Percentiles rank a stretch among this genome's conserved stretches.
Evolutionary conservation across 2,113 vertebrate species (phyloP).

Genomic region (cat (Felis catus)): F.catus_Fca126_mat1.0 CM031415.1:13154001-13154500

Average conservation of each 20-base stretch:
- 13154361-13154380: not conserved
- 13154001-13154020: not conserved
- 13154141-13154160: not conserved
- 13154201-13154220: not conserved
- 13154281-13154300: not conserved
- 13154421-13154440: not conserved
- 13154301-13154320: no score
- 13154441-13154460: not conserved
- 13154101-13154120: not conserved
- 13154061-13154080: not conserved
- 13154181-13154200: not conserved
- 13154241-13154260: not conserved
- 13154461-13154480: not conserved
- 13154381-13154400: not conserved
- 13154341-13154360: not conserved
- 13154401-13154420: not conserved
- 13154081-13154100: not conserved
- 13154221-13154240: fast-evolving
- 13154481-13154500: not conserved
- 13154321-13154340: not conserved
- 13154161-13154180: not conserved
- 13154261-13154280: not conserved
- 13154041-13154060: not conserved
- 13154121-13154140: not conserved
- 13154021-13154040: not conserved